Percentiles rank a stretch among this genome's conserved stretches.
Conservation (phyloP, 2,888 invertebrate genomes). For the Sphecodes monilicornis region DNA sequence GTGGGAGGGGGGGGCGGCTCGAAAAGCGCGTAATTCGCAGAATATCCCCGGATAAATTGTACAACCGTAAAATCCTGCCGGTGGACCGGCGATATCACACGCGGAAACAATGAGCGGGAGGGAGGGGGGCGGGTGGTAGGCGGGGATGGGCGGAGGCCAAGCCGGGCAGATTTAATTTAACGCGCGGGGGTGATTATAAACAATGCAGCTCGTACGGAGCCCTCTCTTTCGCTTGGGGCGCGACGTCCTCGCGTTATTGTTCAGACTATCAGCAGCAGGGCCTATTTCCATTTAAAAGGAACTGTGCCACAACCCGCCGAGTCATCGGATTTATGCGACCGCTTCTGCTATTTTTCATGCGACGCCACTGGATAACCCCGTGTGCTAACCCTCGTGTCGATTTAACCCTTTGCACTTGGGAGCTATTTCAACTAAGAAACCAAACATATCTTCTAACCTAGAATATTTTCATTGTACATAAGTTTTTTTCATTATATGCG, state of each 20-base stretch:
- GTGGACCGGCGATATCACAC: constrained; percentile 54
- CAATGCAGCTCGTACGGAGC: constrained; percentile 60
- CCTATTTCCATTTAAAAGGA: constrained; percentile 64
- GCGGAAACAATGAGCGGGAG: constrained; percentile 48
- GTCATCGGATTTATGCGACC: constrained; percentile 48
- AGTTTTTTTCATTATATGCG: too few relatives aligned
- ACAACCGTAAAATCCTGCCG: constrained; percentile 61
- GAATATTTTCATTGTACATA: too few relatives aligned
- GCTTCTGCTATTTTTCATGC: neutral
- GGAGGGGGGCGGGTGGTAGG: too few relatives aligned
- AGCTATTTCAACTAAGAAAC: too few relatives aligned
- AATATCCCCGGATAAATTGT: constrained; percentile 64
- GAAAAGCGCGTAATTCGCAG: constrained; percentile 56
- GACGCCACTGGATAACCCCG: neutral
- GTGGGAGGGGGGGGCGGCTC: neutral
- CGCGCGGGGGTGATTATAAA: constrained; percentile 67
- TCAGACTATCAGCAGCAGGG: constrained; percentile 38
- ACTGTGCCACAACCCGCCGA: constrained; percentile 33
- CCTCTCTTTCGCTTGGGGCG: neutral
- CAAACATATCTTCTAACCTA: too few relatives aligned
- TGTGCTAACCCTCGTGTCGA: neutral
- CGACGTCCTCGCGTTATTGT: constrained; percentile 28
- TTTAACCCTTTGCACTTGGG: too few relatives aligned
- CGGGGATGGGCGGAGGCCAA: neutral
- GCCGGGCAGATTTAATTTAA: constrained; percentile 64